These are phyloP conservation scores for Discoglossus pictus DNA, from an alignment of 2,797 vertebrate species.

Conservation along the genomic window DNA sequence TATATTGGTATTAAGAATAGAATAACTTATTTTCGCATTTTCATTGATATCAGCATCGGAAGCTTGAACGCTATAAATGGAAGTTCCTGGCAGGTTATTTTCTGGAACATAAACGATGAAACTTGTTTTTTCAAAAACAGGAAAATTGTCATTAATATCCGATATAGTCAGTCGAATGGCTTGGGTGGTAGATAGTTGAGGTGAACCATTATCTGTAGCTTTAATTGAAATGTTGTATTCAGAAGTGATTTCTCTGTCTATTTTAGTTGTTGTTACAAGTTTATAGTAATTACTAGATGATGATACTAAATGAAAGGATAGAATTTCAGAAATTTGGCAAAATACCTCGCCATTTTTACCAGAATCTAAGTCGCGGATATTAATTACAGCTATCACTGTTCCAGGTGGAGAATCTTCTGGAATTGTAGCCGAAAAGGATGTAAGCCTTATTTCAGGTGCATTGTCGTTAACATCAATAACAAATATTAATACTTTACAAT, in stretches of 20 bases:
- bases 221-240: slow-evolving; percentile 71
- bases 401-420: slow-evolving; percentile 66
- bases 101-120: slow-evolving; percentile 66
- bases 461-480: slow-evolving; percentile 78
- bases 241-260: slow-evolving; percentile 66
- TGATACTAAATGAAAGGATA: slow-evolving; percentile 69
- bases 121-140: slow-evolving; percentile 60
- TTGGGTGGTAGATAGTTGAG: slow-evolving; percentile 61
- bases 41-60: slow-evolving; percentile 66
- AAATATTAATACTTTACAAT: slow-evolving; percentile 72
- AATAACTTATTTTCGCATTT: slow-evolving; percentile 66
- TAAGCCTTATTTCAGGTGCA: slow-evolving; percentile 71
- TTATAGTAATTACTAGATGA: slow-evolving; percentile 68
- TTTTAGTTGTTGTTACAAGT: slow-evolving; percentile 59
- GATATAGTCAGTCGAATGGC: slow-evolving; percentile 58
- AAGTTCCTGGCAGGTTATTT: slow-evolving; percentile 66
- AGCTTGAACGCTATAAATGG: slow-evolving; percentile 62
- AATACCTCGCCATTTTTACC: slow-evolving; percentile 66
- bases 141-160: slow-evolving; percentile 74
- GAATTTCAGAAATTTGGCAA: slow-evolving; percentile 60
- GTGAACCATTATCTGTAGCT: slow-evolving; percentile 65
- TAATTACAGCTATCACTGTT: slow-evolving; percentile 71
- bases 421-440: slow-evolving; percentile 69
- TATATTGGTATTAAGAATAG: slow-evolving; percentile 57
- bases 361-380: slow-evolving; percentile 72